Base-by-base conservation (phyloP, 64 coral and sea anemone species). In the Dendronephthya gigantea region DNA sequence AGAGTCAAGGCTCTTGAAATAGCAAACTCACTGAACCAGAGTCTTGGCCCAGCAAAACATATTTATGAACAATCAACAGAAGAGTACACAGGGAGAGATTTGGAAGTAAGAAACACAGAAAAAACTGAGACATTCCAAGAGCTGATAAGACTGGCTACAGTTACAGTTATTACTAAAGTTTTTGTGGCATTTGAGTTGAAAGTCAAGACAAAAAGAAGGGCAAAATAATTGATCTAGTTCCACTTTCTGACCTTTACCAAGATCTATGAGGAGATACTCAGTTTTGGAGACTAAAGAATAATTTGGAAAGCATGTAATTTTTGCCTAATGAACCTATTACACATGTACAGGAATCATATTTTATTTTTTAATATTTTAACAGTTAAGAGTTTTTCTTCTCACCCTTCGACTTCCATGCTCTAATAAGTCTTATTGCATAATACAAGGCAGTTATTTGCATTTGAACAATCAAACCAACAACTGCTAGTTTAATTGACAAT, bases 171-270 rank as follows among this genome's bases (percentile, higher is more conserved):
- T 76, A 72, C 93, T 32, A 97, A 91, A 55, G 88, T 97, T 58
- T 97, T 93, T 85, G 89, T 93, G 40, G 31, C 91, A 49, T 97
- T 97, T 90, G 94, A 97, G 84, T 89, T 97, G 12, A 91, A 40
- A 36, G 92, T 89, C 31, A 97, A 90, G 84, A 45, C 38, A 47
- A 86, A 84, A 10, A 92, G 87, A 23, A 97, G 90, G 84, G 83
- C 86, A 81, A 91, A 93, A 84, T 90, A 49, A 82, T 31, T 74
- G 19, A 23, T n/a, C 25, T 5, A 22, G 19, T 62, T 62, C 25
- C 25, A 27, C 55, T 9, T 12, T 19, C 55, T 5, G 16, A 62
- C n/a, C n/a, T n/a, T n/a, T n/a, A n/a, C n/a, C n/a, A n/a, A 9
- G 25, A 22, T 23, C 25, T 62, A 27, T 19, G 25, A 62, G 3